Base-by-base conservation (phyloP, 2,888 invertebrate genomes). In the Temnothorax rugatulus region DNA sequence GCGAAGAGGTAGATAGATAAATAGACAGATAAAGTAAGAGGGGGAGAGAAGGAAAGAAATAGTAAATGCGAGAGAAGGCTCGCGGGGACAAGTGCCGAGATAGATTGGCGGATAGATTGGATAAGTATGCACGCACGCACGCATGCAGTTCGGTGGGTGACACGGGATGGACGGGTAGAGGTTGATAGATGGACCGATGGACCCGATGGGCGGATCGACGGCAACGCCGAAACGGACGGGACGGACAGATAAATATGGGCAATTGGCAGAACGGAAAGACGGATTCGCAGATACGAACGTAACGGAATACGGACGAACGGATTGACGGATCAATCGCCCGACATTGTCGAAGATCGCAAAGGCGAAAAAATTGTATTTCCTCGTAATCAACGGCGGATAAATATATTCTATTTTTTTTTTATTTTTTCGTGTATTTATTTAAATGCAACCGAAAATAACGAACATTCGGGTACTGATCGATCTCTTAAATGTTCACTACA, bases 201-300 rank as follows among this genome's bases (percentile, higher is more conserved):
- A 63, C 66, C 64, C 21, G 71, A 75, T 77, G 79, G 73, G 73
- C 59, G 79, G 73, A 81, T 73, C 79, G 79, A 73, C 73, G 79
- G 59, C 59, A 73, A 73, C 73, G 73, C 79, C 79, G 79, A 73
- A 73, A 81, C 71, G 79, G 69, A 77, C 69, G 69, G 77, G 57
- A 71, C 71, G 15, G 77, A 77, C 71, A 77, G 79, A 81, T 81
- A 81, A 81, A 81, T 81, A 81, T 81, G 79, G 79, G 59, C 79
- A 81, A 79, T 79, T 79, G 79, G 71, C 57, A 71, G 79, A 71
- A 71, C 57, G 79, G 79, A 79, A 79, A 73, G 73, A 81, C 79
- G 59, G 25, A 73, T 73, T 73, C 59, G 73, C 47, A 25, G 57
- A 73, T 79, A 79, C 47, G 73, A 71, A 71, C 57, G 73, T 69